phyloP scores from a whole-genome alignment of 2,888 invertebrate species.

The Drosophila borealis region DNA sequence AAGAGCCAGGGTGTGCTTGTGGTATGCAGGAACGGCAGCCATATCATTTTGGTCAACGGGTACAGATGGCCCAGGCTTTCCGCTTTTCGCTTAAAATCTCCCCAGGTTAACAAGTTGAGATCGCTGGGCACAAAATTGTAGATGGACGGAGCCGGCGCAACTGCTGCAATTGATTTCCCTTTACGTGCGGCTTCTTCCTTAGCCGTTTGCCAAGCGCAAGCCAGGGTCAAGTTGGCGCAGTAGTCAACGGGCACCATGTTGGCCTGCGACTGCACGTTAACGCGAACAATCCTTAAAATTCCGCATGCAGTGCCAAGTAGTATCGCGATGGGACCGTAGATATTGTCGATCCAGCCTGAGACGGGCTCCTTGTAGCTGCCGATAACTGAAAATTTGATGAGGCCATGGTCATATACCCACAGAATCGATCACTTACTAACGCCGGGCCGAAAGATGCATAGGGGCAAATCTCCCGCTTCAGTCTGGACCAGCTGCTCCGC shows the following conservation, averaged over 20 bases:
- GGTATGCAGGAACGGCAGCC: constrained; percentile 87
- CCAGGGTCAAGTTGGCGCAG: constrained; percentile 85
- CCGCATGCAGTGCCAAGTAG: constrained; percentile 87
- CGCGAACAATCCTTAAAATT: constrained; percentile 85
- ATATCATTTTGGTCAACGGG: constrained; percentile 89
- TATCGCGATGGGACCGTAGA: constrained; percentile 87
- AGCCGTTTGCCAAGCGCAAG: constrained; percentile 85
- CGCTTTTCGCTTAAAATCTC: constrained; percentile 86
- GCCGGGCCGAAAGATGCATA: constrained; percentile 89
- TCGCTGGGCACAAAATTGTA: constrained; percentile 95
- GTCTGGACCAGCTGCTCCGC: constrained; percentile 88
- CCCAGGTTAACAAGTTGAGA: constrained; percentile 93
- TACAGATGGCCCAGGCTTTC: constrained; percentile 85
- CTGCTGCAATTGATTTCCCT: constrained; percentile 34
- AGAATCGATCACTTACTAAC: constrained; percentile 85
- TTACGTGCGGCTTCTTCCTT: not conserved
- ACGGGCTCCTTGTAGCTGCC: constrained; percentile 86
- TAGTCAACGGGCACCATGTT: constrained; percentile 85
- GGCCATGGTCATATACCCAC: not conserved
- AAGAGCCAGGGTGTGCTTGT: constrained; percentile 83
- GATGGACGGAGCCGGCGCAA: constrained; percentile 48
- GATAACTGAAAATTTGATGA: constrained; percentile 33
- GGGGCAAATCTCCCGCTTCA: constrained; percentile 87
- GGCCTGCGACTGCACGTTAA: constrained; percentile 79
- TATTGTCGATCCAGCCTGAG: constrained; percentile 90